Percentiles rank a stretch among this genome's conserved stretches.
Evolutionary conservation across 2,113 vertebrate species (phyloP).

Genomic region (Salvator merianae): DNA sequence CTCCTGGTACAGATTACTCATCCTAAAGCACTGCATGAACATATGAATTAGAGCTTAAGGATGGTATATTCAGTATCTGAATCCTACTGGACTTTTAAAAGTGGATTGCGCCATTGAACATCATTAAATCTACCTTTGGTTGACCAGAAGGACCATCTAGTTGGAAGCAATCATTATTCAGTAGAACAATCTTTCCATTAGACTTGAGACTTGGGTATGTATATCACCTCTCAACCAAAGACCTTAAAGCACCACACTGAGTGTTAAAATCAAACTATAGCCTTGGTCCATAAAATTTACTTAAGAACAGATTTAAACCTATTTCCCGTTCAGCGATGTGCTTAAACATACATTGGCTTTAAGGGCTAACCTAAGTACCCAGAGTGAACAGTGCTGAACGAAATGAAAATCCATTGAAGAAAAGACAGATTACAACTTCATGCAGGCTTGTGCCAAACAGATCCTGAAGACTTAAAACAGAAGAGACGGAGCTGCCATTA

Average conservation of each 20-base stretch:
- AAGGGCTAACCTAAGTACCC: neutral
- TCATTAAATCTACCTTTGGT: slow-evolving; percentile 6
- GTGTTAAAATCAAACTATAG: slow-evolving; percentile 18
- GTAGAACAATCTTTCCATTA: slow-evolving; percentile 4
- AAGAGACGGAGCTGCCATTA: neutral
- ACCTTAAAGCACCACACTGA: slow-evolving; percentile 4
- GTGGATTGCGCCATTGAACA: slow-evolving; percentile 20
- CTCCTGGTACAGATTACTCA: neutral
- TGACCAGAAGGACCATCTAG: neutral
- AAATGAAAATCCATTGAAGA: neutral
- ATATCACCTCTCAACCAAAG: slow-evolving; percentile 7
- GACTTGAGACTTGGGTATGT: neutral
- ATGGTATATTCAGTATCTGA: neutral
- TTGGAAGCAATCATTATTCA: slow-evolving; percentile 21
- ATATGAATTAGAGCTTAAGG: neutral
- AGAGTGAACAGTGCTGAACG: neutral
- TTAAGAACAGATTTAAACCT: slow-evolving; percentile 25
- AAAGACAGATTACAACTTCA: neutral
- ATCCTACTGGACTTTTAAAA: slow-evolving; percentile 4
- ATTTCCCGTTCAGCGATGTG: slow-evolving; percentile 18
- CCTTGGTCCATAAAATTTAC: slow-evolving; percentile 25
- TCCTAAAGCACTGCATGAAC: neutral
- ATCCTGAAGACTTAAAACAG: neutral
- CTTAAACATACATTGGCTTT: neutral
- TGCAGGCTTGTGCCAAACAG: neutral